Evolutionary conservation across 2,113 vertebrate genomes (phyloP).

Genomic region (Mystacornis crossleyi): DNA sequence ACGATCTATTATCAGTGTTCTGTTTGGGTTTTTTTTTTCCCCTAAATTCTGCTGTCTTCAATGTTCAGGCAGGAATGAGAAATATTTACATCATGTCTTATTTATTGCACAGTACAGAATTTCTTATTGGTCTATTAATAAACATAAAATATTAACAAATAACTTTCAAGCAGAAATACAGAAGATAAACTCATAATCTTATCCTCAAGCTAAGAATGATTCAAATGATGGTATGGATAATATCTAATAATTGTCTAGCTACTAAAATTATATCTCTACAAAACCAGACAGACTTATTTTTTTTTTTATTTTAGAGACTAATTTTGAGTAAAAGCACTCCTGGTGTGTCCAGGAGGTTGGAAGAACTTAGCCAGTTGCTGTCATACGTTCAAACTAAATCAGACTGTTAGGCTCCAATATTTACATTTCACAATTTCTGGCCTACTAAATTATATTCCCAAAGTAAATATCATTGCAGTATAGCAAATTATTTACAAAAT

Average conservation of each 20-base stretch:
- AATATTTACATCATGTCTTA: neutral
- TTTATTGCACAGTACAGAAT: neutral
- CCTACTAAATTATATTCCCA: neutral
- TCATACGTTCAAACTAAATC: neutral
- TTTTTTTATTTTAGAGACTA: neutral
- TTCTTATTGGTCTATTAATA: neutral
- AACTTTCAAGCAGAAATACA: neutral
- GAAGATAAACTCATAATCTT: neutral
- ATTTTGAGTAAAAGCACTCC: neutral
- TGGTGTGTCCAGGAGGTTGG: neutral
- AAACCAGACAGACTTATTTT: neutral
- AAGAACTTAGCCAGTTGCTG: neutral
- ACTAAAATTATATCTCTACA: neutral
- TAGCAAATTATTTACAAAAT: neutral
- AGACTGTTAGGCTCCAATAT: neutral
- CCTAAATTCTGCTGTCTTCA: neutral
- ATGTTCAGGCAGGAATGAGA: neutral
- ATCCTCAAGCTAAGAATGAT: neutral
- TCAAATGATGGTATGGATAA: neutral
- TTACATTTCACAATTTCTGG: neutral
- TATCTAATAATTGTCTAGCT: neutral
- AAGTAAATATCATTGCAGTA: neutral
- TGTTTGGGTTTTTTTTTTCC: fast-evolving
- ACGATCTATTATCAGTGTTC: neutral
- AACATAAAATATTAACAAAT: neutral